Conservation (phyloP, 1,140 invertebrate species). For the Hydropsyche tenuis region DNA sequence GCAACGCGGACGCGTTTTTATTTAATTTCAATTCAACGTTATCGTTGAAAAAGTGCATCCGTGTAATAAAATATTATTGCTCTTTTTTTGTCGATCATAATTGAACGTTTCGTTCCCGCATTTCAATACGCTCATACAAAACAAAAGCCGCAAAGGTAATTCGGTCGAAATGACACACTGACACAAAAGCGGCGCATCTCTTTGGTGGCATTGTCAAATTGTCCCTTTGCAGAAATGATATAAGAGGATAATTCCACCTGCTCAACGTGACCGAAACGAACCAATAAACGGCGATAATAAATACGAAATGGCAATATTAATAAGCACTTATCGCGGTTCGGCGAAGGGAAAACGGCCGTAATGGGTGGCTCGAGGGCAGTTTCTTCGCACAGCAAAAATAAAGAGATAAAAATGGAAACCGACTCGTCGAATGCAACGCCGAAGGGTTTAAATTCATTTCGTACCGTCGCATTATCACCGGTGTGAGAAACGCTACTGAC, state of each 20-base stretch:
- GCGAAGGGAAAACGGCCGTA: conserved; percentile 30
- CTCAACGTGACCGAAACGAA: neutral
- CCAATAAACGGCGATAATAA: conserved; percentile 34
- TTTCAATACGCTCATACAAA: neutral
- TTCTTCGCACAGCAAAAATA: conserved; percentile 1
- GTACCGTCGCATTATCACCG: neutral
- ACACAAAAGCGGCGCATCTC: neutral
- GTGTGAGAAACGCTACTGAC: no score
- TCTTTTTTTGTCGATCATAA: no score
- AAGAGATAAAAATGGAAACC: neutral
- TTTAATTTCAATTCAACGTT: no score
- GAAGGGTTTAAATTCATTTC: neutral
- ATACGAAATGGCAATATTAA: conserved; percentile 35
- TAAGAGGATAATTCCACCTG: conserved; percentile 14
- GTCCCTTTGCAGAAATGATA: neutral
- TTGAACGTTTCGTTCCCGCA: no score
- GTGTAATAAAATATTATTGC: no score
- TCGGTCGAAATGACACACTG: neutral
- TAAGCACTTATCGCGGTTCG: conserved; percentile 34
- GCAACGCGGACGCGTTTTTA: no score
- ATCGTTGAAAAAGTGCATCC: no score
- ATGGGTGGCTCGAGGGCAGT: conserved; percentile 28
- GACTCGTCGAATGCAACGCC: neutral
- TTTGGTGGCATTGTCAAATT: no score
- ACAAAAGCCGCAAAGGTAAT: neutral